Conservation (phyloP, 2,797 vertebrate genomes). For the Acanthiza pusilla region DNA sequence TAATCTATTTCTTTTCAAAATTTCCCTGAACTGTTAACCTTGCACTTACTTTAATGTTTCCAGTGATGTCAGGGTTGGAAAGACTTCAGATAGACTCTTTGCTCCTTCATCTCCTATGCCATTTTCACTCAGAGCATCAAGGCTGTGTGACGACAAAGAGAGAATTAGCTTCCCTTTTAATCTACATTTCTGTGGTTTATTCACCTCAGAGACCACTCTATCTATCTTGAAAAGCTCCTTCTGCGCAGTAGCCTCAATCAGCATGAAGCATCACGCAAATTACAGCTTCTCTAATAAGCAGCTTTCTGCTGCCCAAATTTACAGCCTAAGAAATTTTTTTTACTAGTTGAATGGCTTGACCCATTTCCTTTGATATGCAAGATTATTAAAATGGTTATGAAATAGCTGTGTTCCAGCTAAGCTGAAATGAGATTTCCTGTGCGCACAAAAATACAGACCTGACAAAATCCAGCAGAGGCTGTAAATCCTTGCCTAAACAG, state of each 20-base stretch:
- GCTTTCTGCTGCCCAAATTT: background rate
- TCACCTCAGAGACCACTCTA: background rate
- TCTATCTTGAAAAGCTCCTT: background rate
- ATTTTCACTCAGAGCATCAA: constrained; percentile 84
- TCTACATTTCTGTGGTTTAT: background rate
- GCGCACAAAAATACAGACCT: background rate
- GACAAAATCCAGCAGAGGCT: background rate
- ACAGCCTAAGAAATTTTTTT: background rate
- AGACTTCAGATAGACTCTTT: constrained; percentile 73
- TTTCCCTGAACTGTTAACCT: background rate
- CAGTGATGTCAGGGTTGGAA: constrained; percentile 78
- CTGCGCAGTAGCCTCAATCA: background rate
- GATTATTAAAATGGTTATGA: constrained; percentile 27
- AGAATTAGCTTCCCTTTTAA: constrained; percentile 20
- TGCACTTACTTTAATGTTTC: constrained; percentile 88
- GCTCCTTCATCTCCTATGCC: constrained; percentile 86
- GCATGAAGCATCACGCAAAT: background rate
- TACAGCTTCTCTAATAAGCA: constrained; percentile 5
- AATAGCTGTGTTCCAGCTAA: constrained; percentile 25
- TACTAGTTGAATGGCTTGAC: background rate
- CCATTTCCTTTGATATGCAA: constrained; percentile 41
- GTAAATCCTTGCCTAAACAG: background rate
- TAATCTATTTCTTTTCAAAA: background rate
- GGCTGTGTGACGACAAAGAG: constrained; percentile 63
- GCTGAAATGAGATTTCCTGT: constrained; percentile 12